A percentile compares a stretch with the other conserved stretches of the same genome.
phyloP scores from a whole-genome alignment of 2,113 vertebrate species.

The Bambusicola thoracicus region DNA sequence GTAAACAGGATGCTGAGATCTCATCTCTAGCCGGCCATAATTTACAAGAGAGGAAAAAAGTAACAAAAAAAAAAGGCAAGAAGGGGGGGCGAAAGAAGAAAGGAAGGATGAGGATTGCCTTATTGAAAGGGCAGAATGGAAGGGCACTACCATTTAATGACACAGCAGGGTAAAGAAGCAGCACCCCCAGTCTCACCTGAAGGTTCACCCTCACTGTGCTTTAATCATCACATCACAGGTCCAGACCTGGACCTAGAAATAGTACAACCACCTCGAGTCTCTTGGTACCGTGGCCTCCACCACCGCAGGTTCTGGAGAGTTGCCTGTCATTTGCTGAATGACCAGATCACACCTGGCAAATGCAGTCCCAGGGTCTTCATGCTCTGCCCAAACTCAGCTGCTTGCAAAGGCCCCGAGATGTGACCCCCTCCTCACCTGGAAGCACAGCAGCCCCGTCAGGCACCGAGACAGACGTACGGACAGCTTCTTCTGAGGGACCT shows the following conservation, averaged over 20 bases:
- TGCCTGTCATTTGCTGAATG: not conserved
- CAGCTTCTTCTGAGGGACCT: not conserved
- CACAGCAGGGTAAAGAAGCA: not conserved
- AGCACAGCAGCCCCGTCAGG: not conserved
- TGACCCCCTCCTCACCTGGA: slow-evolving; percentile 33
- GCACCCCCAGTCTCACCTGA: not conserved
- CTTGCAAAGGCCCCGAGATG: not conserved
- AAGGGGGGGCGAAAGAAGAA: not conserved
- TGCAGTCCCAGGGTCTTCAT: accelerated
- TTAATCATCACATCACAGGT: not conserved
- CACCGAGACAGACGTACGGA: not conserved
- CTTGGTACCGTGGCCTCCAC: not conserved
- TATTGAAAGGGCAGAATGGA: not conserved
- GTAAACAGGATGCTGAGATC: slow-evolving; percentile 44
- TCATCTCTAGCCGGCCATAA: slow-evolving; percentile 15
- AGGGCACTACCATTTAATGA: not conserved
- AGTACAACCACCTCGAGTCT: not conserved
- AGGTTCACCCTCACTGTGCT: not conserved
- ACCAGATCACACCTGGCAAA: accelerated
- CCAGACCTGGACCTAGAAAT: not conserved
- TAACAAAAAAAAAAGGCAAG: not conserved
- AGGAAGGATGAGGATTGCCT: not conserved
- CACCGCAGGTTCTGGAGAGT: not conserved
- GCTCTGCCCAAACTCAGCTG: not conserved
- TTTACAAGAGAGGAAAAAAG: not conserved